Conservation (phyloP, 2,797 vertebrate species). For the Dicrostonyx torquatus region DNA sequence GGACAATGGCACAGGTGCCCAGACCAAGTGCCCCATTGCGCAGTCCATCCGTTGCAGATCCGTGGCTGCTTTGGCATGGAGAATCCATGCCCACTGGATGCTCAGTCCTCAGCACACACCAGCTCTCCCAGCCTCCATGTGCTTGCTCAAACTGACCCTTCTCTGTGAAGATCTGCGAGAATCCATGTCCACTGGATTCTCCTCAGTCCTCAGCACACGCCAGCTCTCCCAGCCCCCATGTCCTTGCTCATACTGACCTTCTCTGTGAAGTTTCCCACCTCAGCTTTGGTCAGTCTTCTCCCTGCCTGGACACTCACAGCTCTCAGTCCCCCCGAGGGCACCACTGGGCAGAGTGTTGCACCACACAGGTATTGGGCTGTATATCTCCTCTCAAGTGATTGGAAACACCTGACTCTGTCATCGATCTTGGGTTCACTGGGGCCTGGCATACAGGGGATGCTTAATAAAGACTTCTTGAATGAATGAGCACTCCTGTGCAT, state of each 20-base stretch:
- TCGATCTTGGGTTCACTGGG: neutral
- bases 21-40: neutral
- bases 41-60: neutral
- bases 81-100: too few relatives aligned
- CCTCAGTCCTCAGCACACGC: neutral
- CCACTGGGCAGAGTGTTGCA: neutral
- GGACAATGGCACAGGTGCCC: neutral
- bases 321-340: neutral
- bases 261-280: slow-evolving; percentile 10
- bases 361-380: neutral
- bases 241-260: neutral
- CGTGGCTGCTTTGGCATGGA: neutral
- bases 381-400: neutral
- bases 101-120: neutral
- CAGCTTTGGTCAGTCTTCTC: neutral
- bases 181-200: too few relatives aligned
- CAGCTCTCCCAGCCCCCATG: neutral
- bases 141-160: neutral
- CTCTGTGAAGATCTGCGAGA: neutral
- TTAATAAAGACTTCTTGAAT: slow-evolving; percentile 16
- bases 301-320: neutral
- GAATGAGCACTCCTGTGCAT: neutral
- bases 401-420: neutral
- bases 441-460: neutral
- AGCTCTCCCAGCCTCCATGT: neutral